Conservation (phyloP, 2,888 invertebrate species). For the Euzetes globulus region DNA sequence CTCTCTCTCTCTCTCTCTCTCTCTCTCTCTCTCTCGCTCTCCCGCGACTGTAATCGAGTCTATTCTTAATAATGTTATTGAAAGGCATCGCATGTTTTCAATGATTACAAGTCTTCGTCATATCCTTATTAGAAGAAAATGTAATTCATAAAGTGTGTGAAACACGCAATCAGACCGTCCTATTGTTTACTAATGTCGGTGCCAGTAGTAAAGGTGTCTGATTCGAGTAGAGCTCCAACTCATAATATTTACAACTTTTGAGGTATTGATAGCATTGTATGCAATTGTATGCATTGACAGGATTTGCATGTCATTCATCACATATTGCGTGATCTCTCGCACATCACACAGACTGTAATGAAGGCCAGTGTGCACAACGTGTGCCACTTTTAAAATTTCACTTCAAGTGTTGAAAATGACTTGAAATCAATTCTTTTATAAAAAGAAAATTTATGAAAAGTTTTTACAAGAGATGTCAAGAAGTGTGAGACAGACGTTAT, state of each 20-base stretch:
- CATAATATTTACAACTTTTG: background rate
- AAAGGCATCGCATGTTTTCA: conserved; percentile 15
- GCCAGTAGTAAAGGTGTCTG: conserved; percentile 15
- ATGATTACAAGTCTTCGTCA: conserved; percentile 2
- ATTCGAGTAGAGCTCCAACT: conserved; percentile 1
- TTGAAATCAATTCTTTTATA: conserved; percentile 4
- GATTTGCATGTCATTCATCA: background rate
- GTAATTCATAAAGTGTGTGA: conserved; percentile 17
- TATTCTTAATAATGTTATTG: conserved; percentile 19
- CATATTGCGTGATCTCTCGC: conserved; percentile 12
- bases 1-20: no score
- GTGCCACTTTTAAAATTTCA: conserved; percentile 14
- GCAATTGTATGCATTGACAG: background rate
- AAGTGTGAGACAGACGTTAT: conserved; percentile 27
- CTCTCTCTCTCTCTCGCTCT: background rate
- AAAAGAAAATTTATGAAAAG: conserved; percentile 15
- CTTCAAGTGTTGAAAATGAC: background rate
- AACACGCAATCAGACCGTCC: background rate
- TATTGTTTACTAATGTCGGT: conserved; percentile 13
- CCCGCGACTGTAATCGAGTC: conserved; percentile 2
- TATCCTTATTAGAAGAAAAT: conserved; percentile 15
- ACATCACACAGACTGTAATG: conserved; percentile 1
- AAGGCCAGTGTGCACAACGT: background rate
- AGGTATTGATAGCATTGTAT: background rate
- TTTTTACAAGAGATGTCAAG: conserved; percentile 26